phyloP scores from a whole-genome alignment of 2,888 invertebrate species.

The Saturnia japonica region DNA sequence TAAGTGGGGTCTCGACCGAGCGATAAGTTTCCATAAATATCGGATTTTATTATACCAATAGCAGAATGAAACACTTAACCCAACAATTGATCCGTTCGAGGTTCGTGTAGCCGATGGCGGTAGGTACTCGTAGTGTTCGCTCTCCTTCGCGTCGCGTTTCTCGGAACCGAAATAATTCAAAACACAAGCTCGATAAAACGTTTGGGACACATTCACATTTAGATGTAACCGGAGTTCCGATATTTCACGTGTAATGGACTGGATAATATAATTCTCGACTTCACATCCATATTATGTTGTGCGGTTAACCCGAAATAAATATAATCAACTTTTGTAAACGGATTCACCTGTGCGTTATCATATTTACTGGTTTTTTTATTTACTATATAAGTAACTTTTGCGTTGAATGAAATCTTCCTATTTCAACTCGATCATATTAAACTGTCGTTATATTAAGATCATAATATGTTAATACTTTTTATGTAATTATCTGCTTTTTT shows the following conservation, averaged over 20 bases:
- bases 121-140: too few relatives aligned
- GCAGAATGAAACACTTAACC: slow-evolving; percentile 4
- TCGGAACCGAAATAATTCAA: slow-evolving; percentile 4
- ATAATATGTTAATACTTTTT: not conserved
- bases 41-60: slow-evolving; percentile 8
- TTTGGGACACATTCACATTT: slow-evolving; percentile 1
- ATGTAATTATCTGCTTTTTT: not conserved
- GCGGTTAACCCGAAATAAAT: slow-evolving; percentile 6
- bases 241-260: slow-evolving; percentile 1
- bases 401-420: not conserved
- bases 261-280: slow-evolving; percentile 9
- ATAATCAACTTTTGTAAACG: not conserved
- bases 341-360: not conserved
- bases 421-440: not conserved
- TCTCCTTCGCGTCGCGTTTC: not conserved
- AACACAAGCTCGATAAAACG: slow-evolving; percentile 6
- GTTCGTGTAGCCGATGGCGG: not conserved
- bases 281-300: slow-evolving; percentile 6
- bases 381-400: not conserved
- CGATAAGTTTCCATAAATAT: slow-evolving; percentile 8
- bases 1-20: not conserved
- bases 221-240: not conserved
- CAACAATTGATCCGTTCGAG: not conserved
- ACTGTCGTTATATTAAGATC: not conserved
- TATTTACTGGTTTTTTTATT: not conserved